A percentile compares a stretch with the other conserved stretches of the same genome.
Evolutionary conservation across 35 echinoderm and acorn worm genomes (phyloP).

Genomic region (Apostichopus japonicus): DNA sequence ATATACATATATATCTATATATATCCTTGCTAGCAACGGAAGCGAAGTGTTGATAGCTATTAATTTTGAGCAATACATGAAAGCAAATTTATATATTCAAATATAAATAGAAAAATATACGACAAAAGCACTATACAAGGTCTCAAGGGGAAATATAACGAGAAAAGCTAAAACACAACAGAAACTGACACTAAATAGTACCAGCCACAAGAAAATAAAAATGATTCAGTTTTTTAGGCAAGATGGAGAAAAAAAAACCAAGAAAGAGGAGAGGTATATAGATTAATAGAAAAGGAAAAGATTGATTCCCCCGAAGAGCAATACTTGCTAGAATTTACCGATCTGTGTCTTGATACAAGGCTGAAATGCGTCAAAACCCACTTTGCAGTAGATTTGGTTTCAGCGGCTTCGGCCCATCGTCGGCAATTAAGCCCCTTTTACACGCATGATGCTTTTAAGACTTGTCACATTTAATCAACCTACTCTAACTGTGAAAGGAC

Average conservation of each 20-base stretch:
- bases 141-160: conserved; percentile 22
- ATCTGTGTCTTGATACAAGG: conserved; percentile 63
- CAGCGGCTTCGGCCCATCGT: conserved; percentile 45
- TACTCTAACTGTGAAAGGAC: background rate
- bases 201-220: conserved; percentile 28
- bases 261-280: conserved; percentile 21
- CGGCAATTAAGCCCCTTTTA: conserved; percentile 57
- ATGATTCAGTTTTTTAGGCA: conserved; percentile 56
- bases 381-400: conserved; percentile 65
- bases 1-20: background rate
- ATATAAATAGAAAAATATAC: conserved; percentile 22
- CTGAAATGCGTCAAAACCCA: conserved; percentile 63
- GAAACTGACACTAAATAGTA: background rate
- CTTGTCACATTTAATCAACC: conserved; percentile 39
- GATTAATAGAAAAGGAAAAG: conserved; percentile 10
- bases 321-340: conserved; percentile 68
- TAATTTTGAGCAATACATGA: conserved; percentile 42
- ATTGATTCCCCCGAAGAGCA: conserved; percentile 56
- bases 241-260: conserved; percentile 11
- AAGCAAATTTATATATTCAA: conserved; percentile 5
- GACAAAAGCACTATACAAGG: conserved; percentile 18
- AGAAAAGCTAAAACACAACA: background rate
- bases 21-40: conserved; percentile 1
- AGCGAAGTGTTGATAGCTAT: conserved; percentile 59
- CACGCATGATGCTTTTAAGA: conserved; percentile 57